phyloP scores from a whole-genome alignment of 2,797 vertebrate species.

The Gymnoscopelus braueri region DNA sequence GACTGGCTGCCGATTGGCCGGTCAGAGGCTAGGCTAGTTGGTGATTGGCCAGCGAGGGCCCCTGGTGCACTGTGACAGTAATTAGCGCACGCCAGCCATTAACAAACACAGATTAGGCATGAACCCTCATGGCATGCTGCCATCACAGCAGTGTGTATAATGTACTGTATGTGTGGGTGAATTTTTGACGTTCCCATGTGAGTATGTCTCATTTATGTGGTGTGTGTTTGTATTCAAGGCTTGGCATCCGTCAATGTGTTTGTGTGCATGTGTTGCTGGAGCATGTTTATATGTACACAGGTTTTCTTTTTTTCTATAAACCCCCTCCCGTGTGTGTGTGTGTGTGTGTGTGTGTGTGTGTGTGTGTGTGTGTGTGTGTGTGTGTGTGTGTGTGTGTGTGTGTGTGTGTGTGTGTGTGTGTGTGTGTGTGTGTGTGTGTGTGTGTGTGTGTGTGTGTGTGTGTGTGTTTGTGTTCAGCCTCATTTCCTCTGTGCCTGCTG shows the following conservation, averaged over 20 bases:
- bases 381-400: neutral
- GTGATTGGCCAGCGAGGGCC: constrained; percentile 81
- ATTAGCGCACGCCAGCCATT: constrained; percentile 98
- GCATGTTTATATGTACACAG: constrained; percentile 25
- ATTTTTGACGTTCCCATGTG: constrained; percentile 62
- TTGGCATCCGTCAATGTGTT: constrained; percentile 62
- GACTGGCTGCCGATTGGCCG: constrained; percentile 68
- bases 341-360: constrained; percentile 18
- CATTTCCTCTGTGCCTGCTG: constrained; percentile 76
- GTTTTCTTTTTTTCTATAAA: neutral
- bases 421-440: constrained; percentile 5
- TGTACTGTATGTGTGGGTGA: constrained; percentile 61
- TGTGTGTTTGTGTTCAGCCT: constrained; percentile 68
- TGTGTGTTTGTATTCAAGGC: constrained; percentile 55
- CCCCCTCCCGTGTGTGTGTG: neutral
- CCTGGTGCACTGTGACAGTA: constrained; percentile 86
- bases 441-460: constrained; percentile 17
- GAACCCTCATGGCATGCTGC: constrained; percentile 89
- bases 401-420: constrained; percentile 22
- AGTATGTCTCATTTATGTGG: constrained; percentile 67
- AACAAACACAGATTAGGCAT: constrained; percentile 93
- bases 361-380: constrained; percentile 7
- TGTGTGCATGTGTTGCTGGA: constrained; percentile 32
- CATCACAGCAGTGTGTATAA: constrained; percentile 77
- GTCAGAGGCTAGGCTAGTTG: constrained; percentile 75